phyloP scores from a whole-genome alignment of 1,140 invertebrate species.

The Mycetomoellerius zeteki region DNA sequence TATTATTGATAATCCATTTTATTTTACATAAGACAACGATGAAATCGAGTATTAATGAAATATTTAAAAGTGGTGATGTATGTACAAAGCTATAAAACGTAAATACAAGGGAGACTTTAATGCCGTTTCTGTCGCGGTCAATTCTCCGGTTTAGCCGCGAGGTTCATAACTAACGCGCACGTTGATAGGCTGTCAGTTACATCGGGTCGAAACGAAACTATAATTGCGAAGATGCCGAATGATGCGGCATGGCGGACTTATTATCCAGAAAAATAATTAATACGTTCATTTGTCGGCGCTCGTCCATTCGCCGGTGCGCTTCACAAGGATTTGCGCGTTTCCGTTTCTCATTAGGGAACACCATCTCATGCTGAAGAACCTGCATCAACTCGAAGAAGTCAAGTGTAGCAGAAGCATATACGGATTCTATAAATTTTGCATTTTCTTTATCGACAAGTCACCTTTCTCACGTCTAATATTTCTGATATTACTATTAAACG shows the following conservation, averaged over 20 bases:
- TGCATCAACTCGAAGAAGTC: conserved; percentile 17
- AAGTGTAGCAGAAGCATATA: conserved; percentile 1
- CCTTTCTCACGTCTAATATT: background rate
- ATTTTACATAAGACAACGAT: background rate
- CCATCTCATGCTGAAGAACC: conserved; percentile 22
- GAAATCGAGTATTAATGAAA: background rate
- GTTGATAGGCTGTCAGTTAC: conserved; percentile 32
- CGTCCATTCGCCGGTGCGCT: conserved; percentile 16
- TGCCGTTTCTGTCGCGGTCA: conserved; percentile 32
- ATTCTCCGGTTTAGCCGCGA: conserved; percentile 14
- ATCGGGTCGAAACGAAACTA: conserved; percentile 35
- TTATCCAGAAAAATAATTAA: conserved; percentile 59
- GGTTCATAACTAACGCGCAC: conserved; percentile 2
- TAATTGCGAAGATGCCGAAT: conserved; percentile 53
- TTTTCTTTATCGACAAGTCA: background rate
- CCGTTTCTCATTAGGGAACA: conserved; percentile 49
- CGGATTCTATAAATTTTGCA: conserved; percentile 16
- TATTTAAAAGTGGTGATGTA: conserved; percentile 16
- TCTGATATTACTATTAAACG: too few species aligned
- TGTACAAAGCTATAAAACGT: conserved; percentile 24
- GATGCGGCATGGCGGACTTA: conserved; percentile 30
- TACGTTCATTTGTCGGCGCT: conserved; percentile 53
- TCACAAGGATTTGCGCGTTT: conserved; percentile 31
- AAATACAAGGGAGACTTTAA: conserved; percentile 42
- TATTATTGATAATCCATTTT: background rate